phyloP scores from a whole-genome alignment of 2,888 invertebrate species.

The Xiphydria camelus region DNA sequence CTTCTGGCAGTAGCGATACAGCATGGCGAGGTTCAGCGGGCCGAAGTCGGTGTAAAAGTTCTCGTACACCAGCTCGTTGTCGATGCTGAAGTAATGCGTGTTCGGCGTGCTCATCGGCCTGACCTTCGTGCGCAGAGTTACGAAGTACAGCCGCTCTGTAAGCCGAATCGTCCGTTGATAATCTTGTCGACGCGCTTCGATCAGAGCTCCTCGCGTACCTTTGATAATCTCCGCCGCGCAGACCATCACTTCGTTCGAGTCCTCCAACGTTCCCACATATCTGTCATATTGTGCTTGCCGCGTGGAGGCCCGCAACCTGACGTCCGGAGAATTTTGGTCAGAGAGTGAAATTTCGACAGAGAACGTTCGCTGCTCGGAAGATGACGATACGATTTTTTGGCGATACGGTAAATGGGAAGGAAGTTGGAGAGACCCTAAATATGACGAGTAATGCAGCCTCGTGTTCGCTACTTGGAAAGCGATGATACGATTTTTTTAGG shows the following conservation, averaged over 20 bases:
- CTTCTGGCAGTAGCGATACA: conserved; percentile 81
- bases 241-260: conserved; percentile 43
- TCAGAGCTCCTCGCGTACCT: conserved; percentile 43
- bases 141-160: conserved; percentile 74
- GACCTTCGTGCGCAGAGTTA: conserved; percentile 67
- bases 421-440: too few species aligned
- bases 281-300: too few species aligned
- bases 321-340: too few species aligned
- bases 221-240: conserved; percentile 51
- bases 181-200: too few species aligned
- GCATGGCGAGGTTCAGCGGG: conserved; percentile 82
- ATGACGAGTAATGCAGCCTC: too few species aligned
- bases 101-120: conserved; percentile 68
- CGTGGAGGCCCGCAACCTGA: too few species aligned
- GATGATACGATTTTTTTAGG: too few species aligned
- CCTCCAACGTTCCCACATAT: conserved; percentile 48
- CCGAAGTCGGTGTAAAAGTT: conserved; percentile 91
- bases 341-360: too few species aligned
- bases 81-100: conserved; percentile 77
- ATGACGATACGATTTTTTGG: too few species aligned
- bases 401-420: too few species aligned
- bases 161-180: conserved; percentile 13
- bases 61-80: conserved; percentile 78
- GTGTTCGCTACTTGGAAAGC: too few species aligned
- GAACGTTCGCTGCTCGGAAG: too few species aligned